Conservation (phyloP, 2,888 invertebrate genomes). For the Drosophila siamana region DNA sequence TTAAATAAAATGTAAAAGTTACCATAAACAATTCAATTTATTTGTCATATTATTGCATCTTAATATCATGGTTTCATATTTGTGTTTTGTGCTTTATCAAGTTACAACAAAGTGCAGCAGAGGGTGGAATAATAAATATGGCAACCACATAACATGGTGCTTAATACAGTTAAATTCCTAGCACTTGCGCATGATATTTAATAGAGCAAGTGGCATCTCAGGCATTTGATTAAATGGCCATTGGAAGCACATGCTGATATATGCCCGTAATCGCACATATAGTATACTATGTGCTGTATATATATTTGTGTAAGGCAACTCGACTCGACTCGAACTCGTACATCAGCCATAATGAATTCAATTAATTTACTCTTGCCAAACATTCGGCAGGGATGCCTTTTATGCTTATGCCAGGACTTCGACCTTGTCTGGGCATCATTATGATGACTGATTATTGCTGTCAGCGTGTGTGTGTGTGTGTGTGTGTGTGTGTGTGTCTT, state of each 20-base stretch:
- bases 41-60: too few species aligned
- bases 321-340: constrained; percentile 34
- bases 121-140: constrained; percentile 27
- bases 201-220: constrained; percentile 46
- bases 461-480: constrained; percentile 25
- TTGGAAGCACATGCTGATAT: constrained; percentile 48
- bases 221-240: constrained; percentile 67
- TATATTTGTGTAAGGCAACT: background rate
- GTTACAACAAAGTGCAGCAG: background rate
- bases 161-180: constrained; percentile 28
- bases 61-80: too few species aligned
- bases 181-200: constrained; percentile 47
- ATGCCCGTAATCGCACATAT: background rate
- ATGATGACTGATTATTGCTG: constrained; percentile 74
- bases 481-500: constrained; percentile 11
- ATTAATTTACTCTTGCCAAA: constrained; percentile 74
- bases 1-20: background rate
- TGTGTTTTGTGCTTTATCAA: background rate
- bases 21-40: too few species aligned
- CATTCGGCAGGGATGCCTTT: constrained; percentile 33
- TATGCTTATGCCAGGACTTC: constrained; percentile 22
- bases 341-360: constrained; percentile 76
- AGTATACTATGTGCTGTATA: constrained; percentile 3
- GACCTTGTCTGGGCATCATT: constrained; percentile 68
- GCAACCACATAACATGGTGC: constrained; percentile 8